Conservation (phyloP, 2,888 invertebrate genomes). For the Ennomos quercinarius region DNA sequence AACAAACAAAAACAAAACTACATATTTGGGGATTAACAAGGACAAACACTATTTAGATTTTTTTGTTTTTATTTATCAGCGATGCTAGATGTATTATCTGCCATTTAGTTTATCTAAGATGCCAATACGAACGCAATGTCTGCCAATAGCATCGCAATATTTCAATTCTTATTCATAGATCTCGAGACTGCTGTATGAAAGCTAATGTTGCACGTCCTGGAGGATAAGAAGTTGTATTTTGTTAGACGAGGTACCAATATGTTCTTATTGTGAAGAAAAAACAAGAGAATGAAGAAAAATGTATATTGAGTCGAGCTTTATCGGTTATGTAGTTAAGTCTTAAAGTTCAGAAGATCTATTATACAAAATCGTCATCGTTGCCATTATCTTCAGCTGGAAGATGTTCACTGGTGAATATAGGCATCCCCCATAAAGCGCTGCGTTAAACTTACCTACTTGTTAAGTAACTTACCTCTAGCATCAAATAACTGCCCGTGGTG, state of each 20-base stretch:
- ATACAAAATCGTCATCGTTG: too few species aligned
- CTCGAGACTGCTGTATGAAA: slow-evolving; percentile 36
- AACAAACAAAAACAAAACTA: too few species aligned
- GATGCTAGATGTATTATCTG: neutral
- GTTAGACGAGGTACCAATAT: neutral
- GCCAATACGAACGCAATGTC: slow-evolving; percentile 42
- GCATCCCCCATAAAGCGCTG: too few species aligned
- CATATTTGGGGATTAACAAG: too few species aligned
- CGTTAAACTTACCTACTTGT: too few species aligned
- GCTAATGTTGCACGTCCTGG: slow-evolving; percentile 35
- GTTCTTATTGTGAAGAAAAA: slow-evolving; percentile 7
- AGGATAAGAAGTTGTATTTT: slow-evolving; percentile 23
- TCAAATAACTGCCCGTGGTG: too few species aligned
- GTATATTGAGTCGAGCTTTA: slow-evolving; percentile 3
- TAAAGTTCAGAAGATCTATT: neutral
- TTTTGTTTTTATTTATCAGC: too few species aligned
- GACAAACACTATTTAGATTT: too few species aligned
- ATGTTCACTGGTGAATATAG: too few species aligned
- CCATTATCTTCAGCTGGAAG: too few species aligned
- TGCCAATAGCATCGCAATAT: slow-evolving; percentile 48
- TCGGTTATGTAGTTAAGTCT: neutral
- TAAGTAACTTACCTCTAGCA: too few species aligned
- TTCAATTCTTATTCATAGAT: slow-evolving; percentile 54
- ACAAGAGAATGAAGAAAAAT: too few species aligned
- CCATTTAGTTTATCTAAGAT: slow-evolving; percentile 4